Evolutionary conservation across 1,140 invertebrate species (phyloP).

Genomic region (Euura lappo): DNA sequence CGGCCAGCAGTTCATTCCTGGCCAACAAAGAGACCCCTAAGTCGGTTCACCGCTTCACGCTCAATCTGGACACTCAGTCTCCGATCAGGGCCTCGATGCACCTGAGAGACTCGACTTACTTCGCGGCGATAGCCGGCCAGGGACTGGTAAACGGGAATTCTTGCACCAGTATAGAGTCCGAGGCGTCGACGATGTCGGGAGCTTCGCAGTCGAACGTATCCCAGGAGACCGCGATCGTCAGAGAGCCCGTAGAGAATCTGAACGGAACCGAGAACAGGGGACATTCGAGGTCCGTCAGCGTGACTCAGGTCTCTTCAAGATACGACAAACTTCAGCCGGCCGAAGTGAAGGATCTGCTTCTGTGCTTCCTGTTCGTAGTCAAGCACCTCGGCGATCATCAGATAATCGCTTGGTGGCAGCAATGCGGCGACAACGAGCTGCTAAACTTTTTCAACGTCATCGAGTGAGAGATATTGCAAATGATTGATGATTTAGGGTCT

Average conservation of each 20-base stretch:
- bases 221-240: slow-evolving; percentile 69
- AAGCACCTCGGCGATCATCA: slow-evolving; percentile 89
- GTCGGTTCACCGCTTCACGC: slow-evolving; percentile 59
- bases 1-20: slow-evolving; percentile 59
- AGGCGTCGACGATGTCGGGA: slow-evolving; percentile 65
- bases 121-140: slow-evolving; percentile 80
- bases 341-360: slow-evolving; percentile 87
- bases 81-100: slow-evolving; percentile 66
- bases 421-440: slow-evolving; percentile 76
- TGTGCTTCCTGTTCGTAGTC: slow-evolving; percentile 90
- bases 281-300: slow-evolving; percentile 64
- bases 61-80: slow-evolving; percentile 65
- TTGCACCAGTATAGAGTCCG: slow-evolving; percentile 68
- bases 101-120: slow-evolving; percentile 75
- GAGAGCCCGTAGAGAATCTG: slow-evolving; percentile 46
- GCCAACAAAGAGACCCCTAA: slow-evolving; percentile 53
- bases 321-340: slow-evolving; percentile 76
- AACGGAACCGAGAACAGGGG: slow-evolving; percentile 47
- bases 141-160: slow-evolving; percentile 63
- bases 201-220: slow-evolving; percentile 67
- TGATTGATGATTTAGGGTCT: slow-evolving; percentile 44
- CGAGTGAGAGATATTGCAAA: slow-evolving; percentile 69
- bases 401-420: slow-evolving; percentile 90
- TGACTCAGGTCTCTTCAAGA: slow-evolving; percentile 63
- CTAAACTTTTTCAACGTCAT: slow-evolving; percentile 81